phyloP scores from a whole-genome alignment of 2,113 vertebrate genomes.

The Asarcornis scutulata region DNA sequence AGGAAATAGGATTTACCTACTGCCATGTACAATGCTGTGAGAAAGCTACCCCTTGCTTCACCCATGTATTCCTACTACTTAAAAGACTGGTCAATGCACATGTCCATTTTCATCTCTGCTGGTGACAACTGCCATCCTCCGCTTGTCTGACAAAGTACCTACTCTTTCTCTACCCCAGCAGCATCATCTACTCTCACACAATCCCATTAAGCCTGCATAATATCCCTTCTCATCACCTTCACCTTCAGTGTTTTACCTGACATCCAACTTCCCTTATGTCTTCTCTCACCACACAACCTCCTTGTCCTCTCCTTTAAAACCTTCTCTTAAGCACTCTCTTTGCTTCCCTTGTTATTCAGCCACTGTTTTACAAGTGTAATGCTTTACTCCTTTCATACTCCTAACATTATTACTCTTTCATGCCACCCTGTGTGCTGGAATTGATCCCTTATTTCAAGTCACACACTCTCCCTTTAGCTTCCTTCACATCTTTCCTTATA shows the following conservation, averaged over 20 bases:
- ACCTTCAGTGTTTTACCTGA: background rate
- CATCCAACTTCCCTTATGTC: background rate
- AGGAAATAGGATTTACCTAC: background rate
- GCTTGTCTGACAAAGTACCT: background rate
- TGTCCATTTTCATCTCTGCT: background rate
- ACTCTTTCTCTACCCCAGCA: background rate
- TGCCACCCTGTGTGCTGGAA: background rate
- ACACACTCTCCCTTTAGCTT: background rate
- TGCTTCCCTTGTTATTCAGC: background rate
- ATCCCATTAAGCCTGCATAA: background rate
- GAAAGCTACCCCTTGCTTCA: background rate
- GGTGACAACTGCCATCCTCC: background rate
- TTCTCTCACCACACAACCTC: background rate
- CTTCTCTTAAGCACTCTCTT: background rate
- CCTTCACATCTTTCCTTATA: background rate
- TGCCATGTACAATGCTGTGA: background rate
- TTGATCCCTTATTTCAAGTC: background rate
- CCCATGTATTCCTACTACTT: background rate
- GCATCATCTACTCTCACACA: background rate
- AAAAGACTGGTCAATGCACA: background rate
- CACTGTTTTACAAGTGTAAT: background rate
- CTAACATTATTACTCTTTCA: background rate
- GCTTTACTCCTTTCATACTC: background rate
- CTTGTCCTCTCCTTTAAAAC: background rate
- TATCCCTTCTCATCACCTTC: background rate